Evolutionary conservation across 2,797 vertebrate species (phyloP), one percentile per base, ranked within the genome.

Genomic region (Numenius phaeopus): DNA sequence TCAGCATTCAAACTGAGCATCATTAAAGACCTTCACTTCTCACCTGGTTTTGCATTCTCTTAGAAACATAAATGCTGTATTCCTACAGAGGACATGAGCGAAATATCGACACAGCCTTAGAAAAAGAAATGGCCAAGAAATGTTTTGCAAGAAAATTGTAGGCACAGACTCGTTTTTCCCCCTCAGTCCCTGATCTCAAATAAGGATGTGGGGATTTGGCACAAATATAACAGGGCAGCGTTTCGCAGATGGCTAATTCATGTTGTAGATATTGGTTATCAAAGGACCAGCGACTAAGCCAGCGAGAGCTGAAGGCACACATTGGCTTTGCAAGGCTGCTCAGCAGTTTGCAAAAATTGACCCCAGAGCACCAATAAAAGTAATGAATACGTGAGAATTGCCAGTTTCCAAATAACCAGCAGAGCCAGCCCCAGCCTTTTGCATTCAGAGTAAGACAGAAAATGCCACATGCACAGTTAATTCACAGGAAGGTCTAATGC

Each of bases 31-130:
- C 17, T 78, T 73, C 16, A 34, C 50, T 84, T 78, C 14, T 87
- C 54, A 87, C 21, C 52, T 47, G 54, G 34, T 22, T 83, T 88
- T 85, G 24, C 47, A 64, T 8, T 73, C 5, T 5, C 16, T 78
- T 89, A 37, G 24, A 87, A 91, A 59, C 6, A 47, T 14, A 79
- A 87, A 67, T 61, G 26, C 77, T 98, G 20, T 32, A 44, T 65
- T 65, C 40, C 97, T 27, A 91, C 98, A 88, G 98, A 98, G 50
- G 97, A 96, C 47, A 98, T 94, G 88, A 98, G 93, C 89, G 99
- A 98, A 93, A 99, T 98, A 92, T 97, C 98, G 96, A 98, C 98
- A 97, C 97, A 98, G 77, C 98, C 98, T 98, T 99, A 97, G 66
- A 98, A 98, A 89, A 67, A 76, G 11, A 70, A 94, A 71, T 2